Base-by-base conservation (phyloP, 2,888 invertebrate species). In the Lepidocyrtoides sp. region DNA sequence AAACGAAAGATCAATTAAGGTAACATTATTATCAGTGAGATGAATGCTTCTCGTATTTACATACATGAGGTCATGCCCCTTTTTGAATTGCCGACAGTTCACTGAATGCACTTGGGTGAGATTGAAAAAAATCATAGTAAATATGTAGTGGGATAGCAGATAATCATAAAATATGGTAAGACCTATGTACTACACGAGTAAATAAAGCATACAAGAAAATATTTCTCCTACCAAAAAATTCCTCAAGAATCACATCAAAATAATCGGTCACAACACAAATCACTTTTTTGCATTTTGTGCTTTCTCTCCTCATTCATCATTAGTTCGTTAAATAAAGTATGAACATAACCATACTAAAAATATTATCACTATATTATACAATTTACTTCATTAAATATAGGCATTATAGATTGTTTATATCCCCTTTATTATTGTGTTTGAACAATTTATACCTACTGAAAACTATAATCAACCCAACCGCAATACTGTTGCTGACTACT, bases 401-500 rank as follows among this genome's bases (percentile, higher is more conserved):
- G 17, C 66, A 66, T 14, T 5, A 29, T 26, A 26, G 7, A 60
- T 29, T 63, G 10, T 63, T 23, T 8, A 12, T 14, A 2, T 29
- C 1, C 2, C 2, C 29, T 29, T 3, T 32, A 17, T 66, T n/a
- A n/a, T n/a, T n/a, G n/a, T n/a, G n/a, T n/a, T n/a, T 32, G 0
- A 66, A 32, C n/a, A 32, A n/a, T 17, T 66, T 54, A 17, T 8
- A 54, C 54, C 26, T 69, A 32, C 29, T 36, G 32, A 41, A 83
- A 63, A 83, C 63, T 44, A 83, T n/a, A 83, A 23, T 66, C 44
- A 83, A 57, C n/a, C 51, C 5, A 83, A 57, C n/a, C 51, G 1
- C 85, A 85, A 85, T 72, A 85, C 85, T 85, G 72, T 36, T 51
- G 32, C 84, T 20, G 69, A 84, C 81, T 77, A 77, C 54, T 57